phyloP scores from a whole-genome alignment of 1,140 invertebrate genomes.

The Thereuonema tuberculata region DNA sequence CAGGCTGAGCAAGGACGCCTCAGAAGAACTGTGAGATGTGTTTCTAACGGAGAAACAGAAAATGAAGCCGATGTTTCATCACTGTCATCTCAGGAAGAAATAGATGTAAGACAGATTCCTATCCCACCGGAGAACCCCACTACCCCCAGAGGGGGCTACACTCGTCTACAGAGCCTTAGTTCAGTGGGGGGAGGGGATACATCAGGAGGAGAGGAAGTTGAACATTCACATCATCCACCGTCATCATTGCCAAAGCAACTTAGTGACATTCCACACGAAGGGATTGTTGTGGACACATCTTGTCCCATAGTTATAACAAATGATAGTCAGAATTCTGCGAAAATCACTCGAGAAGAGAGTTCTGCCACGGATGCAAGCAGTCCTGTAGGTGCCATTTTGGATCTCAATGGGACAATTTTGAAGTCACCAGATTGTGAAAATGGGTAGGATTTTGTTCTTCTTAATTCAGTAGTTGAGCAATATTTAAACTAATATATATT shows the following conservation, averaged over 20 bases:
- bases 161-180: background rate
- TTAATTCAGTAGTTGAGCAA: background rate
- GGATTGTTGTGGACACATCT: background rate
- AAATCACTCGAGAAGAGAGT: no score
- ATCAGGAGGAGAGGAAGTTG: background rate
- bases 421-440: background rate
- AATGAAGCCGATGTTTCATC: slow-evolving; percentile 1
- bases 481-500: background rate
- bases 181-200: background rate
- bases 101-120: background rate
- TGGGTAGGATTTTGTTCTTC: background rate
- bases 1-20: no score
- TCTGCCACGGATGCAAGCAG: background rate
- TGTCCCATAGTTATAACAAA: background rate
- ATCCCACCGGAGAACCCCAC: background rate
- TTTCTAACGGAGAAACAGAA: background rate
- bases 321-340: background rate
- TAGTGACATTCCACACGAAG: background rate
- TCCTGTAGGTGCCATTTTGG: background rate
- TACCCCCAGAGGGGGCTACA: background rate
- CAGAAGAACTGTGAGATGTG: no score
- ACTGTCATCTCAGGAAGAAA: background rate
- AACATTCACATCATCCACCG: background rate
- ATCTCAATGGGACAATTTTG: background rate
- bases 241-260: background rate